Percentiles rank a stretch among this genome's conserved stretches.
Conservation (phyloP, 1,140 invertebrate genomes). For the Rhopalosiphum padi region DNA sequence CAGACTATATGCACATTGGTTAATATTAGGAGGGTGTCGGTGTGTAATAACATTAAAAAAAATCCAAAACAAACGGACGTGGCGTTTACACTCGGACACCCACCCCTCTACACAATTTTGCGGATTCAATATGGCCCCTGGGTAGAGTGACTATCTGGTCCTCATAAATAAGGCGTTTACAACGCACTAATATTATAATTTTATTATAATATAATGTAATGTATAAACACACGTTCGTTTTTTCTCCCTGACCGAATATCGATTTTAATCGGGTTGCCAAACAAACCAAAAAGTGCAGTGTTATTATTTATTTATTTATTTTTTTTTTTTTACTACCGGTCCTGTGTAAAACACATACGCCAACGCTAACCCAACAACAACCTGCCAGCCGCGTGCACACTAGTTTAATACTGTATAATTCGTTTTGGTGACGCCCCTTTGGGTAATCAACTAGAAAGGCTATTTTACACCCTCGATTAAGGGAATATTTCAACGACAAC, state of each 20-base stretch:
- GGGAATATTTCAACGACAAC: not conserved
- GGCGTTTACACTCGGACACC: constrained; percentile 25
- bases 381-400: not conserved
- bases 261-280: constrained; percentile 8
- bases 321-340: not conserved
- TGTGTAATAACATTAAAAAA: constrained; percentile 23
- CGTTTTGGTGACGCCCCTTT: not conserved
- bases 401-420: constrained; percentile 2
- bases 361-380: not conserved
- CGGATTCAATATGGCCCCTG: not conserved
- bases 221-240: not conserved
- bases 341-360: not conserved
- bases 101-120: not conserved
- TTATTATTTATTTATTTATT: too few species aligned
- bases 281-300: not conserved
- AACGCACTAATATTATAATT: constrained; percentile 22
- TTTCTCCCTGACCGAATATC: not conserved
- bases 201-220: not conserved
- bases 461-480: constrained; percentile 7
- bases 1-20: not conserved
- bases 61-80: constrained; percentile 17
- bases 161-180: not conserved
- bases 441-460: constrained; percentile 23
- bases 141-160: not conserved
- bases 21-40: not conserved